phyloP scores from a whole-genome alignment of 2,888 invertebrate species.

The Diarsia rubi region DNA sequence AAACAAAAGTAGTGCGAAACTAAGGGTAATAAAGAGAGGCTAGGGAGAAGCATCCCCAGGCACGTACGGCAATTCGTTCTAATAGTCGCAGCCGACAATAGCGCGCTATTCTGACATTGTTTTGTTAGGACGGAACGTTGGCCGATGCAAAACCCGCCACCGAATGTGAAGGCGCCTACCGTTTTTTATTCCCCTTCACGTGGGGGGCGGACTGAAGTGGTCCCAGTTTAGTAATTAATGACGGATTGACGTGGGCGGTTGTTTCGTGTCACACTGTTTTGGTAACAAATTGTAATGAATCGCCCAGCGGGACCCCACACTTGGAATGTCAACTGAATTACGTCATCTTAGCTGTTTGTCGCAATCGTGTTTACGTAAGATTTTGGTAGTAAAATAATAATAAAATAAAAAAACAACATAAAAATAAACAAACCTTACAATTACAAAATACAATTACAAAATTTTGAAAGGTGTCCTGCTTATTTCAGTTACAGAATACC shows the following conservation, averaged over 20 bases:
- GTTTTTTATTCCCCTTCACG: slow-evolving; percentile 77
- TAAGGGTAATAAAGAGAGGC: slow-evolving; percentile 83
- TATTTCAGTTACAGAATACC: slow-evolving; percentile 8
- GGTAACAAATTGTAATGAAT: slow-evolving; percentile 88
- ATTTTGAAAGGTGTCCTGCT: not conserved
- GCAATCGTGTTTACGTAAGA: slow-evolving; percentile 35
- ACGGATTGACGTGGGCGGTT: slow-evolving; percentile 83
- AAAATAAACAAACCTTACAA: no score
- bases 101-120: slow-evolving; percentile 82
- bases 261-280: slow-evolving; percentile 87
- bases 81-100: slow-evolving; percentile 86
- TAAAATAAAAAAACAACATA: slow-evolving; percentile 7
- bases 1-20: slow-evolving; percentile 85
- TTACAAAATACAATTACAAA: no score
- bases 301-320: slow-evolving; percentile 86
- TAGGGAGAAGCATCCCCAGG: slow-evolving; percentile 77
- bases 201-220: slow-evolving; percentile 87
- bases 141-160: slow-evolving; percentile 82
- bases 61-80: slow-evolving; percentile 88
- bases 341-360: slow-evolving; percentile 69
- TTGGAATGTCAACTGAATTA: slow-evolving; percentile 82
- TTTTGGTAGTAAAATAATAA: slow-evolving; percentile 20
- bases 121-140: slow-evolving; percentile 85
- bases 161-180: slow-evolving; percentile 79
- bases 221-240: slow-evolving; percentile 86